Evolutionary conservation across 1,140 invertebrate genomes (phyloP).

Genomic region (Bombus waltoni): DNA sequence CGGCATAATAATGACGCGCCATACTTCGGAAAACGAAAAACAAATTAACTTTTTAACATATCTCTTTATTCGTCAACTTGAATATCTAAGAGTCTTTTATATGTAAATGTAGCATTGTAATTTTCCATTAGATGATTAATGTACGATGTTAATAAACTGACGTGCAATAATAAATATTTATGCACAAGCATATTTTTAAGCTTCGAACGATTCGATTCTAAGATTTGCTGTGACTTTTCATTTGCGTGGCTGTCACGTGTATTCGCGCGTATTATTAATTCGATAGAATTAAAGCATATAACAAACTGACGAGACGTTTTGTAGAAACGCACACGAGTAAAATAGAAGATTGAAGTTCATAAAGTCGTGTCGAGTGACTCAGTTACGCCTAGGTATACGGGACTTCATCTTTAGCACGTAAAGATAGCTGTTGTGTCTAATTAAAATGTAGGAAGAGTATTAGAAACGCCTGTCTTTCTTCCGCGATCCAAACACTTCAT

Average conservation of each 20-base stretch:
- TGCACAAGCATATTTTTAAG: background rate
- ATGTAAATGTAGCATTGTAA: background rate
- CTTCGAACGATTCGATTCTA: background rate
- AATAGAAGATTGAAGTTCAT: background rate
- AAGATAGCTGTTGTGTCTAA: background rate
- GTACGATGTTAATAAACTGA: background rate
- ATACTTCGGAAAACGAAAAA: background rate
- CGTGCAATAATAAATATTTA: background rate
- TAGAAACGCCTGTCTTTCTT: constrained; percentile 3
- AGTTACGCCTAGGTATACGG: background rate
- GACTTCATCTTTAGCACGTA: constrained; percentile 15
- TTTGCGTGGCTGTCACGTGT: too few relatives aligned
- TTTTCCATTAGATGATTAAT: too few relatives aligned
- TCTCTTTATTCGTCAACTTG: too few relatives aligned
- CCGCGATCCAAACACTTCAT: constrained; percentile 18
- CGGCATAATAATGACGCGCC: background rate
- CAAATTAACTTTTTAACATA: background rate
- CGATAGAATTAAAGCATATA: background rate
- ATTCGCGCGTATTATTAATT: background rate
- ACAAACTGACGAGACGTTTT: too few relatives aligned
- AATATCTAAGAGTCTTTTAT: too few relatives aligned
- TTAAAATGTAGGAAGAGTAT: constrained; percentile 33
- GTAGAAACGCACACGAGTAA: too few relatives aligned
- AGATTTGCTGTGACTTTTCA: background rate
- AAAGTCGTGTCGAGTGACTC: background rate